A percentile compares a stretch with the other conserved stretches of the same genome.
Conservation (phyloP, 2,888 invertebrate genomes). For the Sminthurides aquaticus region DNA sequence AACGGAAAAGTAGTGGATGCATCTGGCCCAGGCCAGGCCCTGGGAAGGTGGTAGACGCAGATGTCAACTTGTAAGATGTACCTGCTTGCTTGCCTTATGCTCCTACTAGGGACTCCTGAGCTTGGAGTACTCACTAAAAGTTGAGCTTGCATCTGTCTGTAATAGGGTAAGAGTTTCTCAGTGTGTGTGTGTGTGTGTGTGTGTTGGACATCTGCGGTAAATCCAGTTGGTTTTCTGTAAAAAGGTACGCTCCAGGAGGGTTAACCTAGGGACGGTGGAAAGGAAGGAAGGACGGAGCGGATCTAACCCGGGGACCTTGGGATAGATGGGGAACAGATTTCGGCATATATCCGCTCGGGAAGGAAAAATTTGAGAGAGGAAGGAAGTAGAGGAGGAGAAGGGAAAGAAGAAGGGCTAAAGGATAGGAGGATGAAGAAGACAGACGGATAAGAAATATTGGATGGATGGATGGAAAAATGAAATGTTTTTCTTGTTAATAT, state of each 20-base stretch:
- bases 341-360: not conserved
- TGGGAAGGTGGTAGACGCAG: not conserved
- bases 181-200: no score
- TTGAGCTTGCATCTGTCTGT: not conserved
- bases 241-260: not conserved
- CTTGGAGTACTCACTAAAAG: no score
- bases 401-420: conserved; percentile 1
- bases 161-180: not conserved
- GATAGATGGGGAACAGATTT: not conserved
- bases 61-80: not conserved
- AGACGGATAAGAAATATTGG: conserved; percentile 1
- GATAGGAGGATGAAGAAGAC: conserved; percentile 2
- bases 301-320: not conserved
- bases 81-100: not conserved
- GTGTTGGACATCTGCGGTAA: not conserved
- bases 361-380: conserved; percentile 2
- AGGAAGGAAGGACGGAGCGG: not conserved
- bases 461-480: not conserved
- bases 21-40: not conserved
- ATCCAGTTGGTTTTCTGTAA: not conserved
- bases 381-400: not conserved
- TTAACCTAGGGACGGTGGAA: not conserved
- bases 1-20: not conserved
- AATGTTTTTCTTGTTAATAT: not conserved
- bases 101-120: no score